Evolutionary conservation across 2,113 vertebrate species (phyloP), one percentile per base, ranked within the genome.

Genomic region (Galbula dea): DNA sequence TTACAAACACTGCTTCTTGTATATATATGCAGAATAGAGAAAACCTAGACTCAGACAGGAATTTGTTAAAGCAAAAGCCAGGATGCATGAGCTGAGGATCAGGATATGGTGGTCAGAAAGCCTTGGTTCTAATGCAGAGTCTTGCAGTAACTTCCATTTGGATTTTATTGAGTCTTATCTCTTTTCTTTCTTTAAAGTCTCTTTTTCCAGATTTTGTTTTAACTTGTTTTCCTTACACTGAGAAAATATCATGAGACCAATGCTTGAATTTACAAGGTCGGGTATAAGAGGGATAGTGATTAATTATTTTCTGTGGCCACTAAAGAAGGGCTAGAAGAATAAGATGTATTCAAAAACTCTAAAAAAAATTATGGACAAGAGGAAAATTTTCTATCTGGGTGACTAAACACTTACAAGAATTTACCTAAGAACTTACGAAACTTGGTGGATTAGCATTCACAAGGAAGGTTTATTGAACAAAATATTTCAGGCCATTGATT

Each of bases 1-100:
- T 51, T 90, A 37, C 1, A 8, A n/a, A 61, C 20, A 9, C 18
- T 72, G 14, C 5, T 67, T 4, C 11, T 46, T 0, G 0, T 37
- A 5, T 20, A 9, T 29, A 19, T 36, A 3, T 71, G 12, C 32
- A 71, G 39, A 82, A 62, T 1, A 77, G 67, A 66, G 32, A 82
- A 72, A 89, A 39, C 2, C 10, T 34, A 39, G 14, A 37, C 18
- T 58, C 34, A 54, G 32, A 15, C 10, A 57, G 11, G 23, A 80
- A 32, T 51, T 9, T 51, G 13, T 30, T 22, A 59, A 55, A 86
- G 10, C 6, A 51, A 67, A 94, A 71, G 13, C 6, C 16, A 65
- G 3, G 16, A 41, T 32, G 9, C 10, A 12, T 71, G 27, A 78
- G 46, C 14, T 41, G 15, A 73, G 4, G 27, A 54, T 72, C 20